Conservation (phyloP, 2,888 invertebrate species). For the Prosapia bicincta region DNA sequence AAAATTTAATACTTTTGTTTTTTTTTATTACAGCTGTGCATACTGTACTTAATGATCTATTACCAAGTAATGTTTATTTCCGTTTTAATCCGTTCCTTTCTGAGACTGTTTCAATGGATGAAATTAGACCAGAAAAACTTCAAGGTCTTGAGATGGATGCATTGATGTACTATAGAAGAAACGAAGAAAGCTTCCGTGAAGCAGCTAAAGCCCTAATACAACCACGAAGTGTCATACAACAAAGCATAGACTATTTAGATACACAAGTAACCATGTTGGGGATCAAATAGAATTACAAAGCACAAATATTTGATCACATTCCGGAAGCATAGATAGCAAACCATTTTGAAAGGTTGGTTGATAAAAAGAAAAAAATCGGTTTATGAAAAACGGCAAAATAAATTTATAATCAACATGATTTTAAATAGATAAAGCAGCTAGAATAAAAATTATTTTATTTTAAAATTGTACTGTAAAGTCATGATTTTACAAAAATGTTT, state of each 20-base stretch:
- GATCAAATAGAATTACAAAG: constrained; percentile 25
- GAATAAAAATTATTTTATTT: no score
- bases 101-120: constrained; percentile 75
- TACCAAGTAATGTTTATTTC: constrained; percentile 71
- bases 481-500: no score
- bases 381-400: no score
- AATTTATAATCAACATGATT: no score
- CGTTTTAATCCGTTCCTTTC: constrained; percentile 87
- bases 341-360: no score
- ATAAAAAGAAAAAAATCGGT: neutral
- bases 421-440: no score
- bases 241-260: constrained; percentile 49
- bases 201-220: constrained; percentile 53
- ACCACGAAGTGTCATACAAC: constrained; percentile 47
- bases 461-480: no score
- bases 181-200: constrained; percentile 70
- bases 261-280: constrained; percentile 38
- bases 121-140: constrained; percentile 69
- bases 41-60: constrained; percentile 67
- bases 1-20: no score
- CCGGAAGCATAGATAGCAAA: neutral
- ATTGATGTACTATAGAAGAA: constrained; percentile 72
- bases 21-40: constrained; percentile 62
- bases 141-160: constrained; percentile 70
- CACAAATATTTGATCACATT: neutral